Base-by-base conservation (phyloP, 2,888 invertebrate species). In the Drosophila nigricruria region DNA sequence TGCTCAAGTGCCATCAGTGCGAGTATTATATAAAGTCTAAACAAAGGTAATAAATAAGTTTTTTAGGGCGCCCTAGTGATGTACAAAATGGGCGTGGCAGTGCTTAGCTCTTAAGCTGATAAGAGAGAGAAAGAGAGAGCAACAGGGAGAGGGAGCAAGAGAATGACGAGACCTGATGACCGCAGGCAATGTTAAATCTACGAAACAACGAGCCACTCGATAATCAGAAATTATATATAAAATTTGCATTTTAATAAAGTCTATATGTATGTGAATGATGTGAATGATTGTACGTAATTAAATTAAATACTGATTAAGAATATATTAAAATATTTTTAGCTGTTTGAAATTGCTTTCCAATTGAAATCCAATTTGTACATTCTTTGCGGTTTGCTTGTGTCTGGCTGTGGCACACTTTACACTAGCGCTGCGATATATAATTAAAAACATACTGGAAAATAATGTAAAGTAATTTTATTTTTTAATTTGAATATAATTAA, bases 1-100 rank as follows among this genome's bases (percentile, higher is more conserved):
- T 75, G 66, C 82, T 77, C 73, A 82, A 82, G 85, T 82, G 79
- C 79, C 88, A 79, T 81, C 82, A 73, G 67, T 81, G 66, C 58
- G 58, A 84, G 77, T 82, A 79, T 73, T 84, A 71, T 86, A 89
- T 84, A 89, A 89, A 89, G 81, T 84, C 82, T 70, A 79, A 87
- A 77, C 89, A 89, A 89, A 84, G 89, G 88, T 82, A 89, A 86
- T 89, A 86, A 86, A 86, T 89, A 87, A 89, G 85, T 88, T 89
- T 70, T 77, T 77, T 66, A 70, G 64, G 70, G 58, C 34, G 78
- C 61, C 78, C 74, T 52, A 60, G 70, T 70, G 78, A 42, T 27
- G 32, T 16, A 40, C 32, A 47, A 63, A 43, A 14, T 76, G 67
- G 64, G 72, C 58, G 56, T 60, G 65, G 38, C 73, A 45, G 34